Conservation (phyloP, 2,113 vertebrate species). For the Laticauda colubrina region DNA sequence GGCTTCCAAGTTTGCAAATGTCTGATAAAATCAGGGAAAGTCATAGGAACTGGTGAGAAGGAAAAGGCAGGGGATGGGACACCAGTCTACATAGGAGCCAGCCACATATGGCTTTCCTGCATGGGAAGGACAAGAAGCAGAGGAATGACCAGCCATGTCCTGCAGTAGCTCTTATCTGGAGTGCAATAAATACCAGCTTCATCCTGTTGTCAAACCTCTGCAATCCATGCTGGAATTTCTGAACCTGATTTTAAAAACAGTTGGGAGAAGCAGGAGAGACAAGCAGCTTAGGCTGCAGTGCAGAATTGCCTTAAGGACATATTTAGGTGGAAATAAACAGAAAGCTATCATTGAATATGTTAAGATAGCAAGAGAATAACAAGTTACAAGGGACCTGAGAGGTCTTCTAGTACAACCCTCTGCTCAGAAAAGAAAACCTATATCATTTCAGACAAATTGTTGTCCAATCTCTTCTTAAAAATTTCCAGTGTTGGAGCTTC, state of each 20-base stretch:
- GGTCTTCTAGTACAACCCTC: neutral
- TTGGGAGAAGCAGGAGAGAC: neutral
- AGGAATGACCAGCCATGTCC: neutral
- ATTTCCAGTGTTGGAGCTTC: neutral
- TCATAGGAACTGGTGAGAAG: neutral
- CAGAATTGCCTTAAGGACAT: neutral
- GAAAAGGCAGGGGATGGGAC: neutral
- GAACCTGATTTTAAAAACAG: neutral
- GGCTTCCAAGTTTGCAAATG: neutral
- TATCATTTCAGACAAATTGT: neutral
- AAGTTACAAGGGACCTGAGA: neutral
- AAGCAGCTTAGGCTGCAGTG: neutral
- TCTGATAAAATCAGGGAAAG: neutral
- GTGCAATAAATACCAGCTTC: neutral
- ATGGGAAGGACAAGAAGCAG: neutral
- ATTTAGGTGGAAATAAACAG: neutral
- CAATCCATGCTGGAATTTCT: neutral
- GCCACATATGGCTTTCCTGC: neutral
- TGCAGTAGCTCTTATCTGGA: neutral
- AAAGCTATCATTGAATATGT: neutral
- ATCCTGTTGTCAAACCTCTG: neutral
- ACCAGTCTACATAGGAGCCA: neutral
- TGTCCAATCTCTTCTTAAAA: neutral
- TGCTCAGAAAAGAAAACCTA: neutral
- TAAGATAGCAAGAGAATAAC: neutral